Percentiles rank a stretch among this genome's conserved stretches.
Conservation (phyloP, 2,888 invertebrate genomes). For the Drosophila yooni region DNA sequence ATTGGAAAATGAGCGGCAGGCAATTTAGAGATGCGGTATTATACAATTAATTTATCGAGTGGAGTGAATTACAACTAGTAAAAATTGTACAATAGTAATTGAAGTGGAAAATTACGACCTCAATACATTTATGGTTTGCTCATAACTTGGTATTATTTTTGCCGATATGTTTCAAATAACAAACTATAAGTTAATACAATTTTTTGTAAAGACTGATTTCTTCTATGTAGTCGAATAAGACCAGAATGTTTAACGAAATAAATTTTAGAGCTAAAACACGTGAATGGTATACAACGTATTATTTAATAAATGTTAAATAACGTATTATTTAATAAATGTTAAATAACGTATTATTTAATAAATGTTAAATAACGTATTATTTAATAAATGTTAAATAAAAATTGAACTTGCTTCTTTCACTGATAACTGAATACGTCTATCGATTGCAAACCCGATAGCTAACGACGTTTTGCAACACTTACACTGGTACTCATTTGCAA, state of each 20-base stretch:
- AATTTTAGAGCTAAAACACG: conserved; percentile 41
- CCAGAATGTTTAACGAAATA: conserved; percentile 52
- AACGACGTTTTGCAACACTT: conserved; percentile 50
- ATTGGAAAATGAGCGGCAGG: conserved; percentile 46
- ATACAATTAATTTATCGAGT: conserved; percentile 35
- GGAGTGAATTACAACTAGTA: conserved; percentile 20
- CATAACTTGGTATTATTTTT: conserved; percentile 68
- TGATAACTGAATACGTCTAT: not conserved
- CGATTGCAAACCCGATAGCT: conserved; percentile 21
- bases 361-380: conserved; percentile 43
- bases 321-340: conserved; percentile 6
- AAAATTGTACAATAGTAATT: conserved; percentile 34
- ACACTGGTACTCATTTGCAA: conserved; percentile 27
- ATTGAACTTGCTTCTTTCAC: not conserved
- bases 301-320: conserved; percentile 67
- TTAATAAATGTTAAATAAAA: conserved; percentile 26
- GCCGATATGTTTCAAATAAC: conserved; percentile 33
- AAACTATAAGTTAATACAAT: conserved; percentile 65
- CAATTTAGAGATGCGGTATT: conserved; percentile 59
- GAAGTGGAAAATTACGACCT: conserved; percentile 31
- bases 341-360: conserved; percentile 64
- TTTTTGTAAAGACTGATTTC: conserved; percentile 81
- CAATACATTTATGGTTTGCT: conserved; percentile 62
- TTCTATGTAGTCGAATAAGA: conserved; percentile 62
- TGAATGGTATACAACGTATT: conserved; percentile 54